These are phyloP conservation scores for Nipponacmea schrenckii DNA, from an alignment of 2,888 invertebrate genomes.

Conservation along the genomic window DNA sequence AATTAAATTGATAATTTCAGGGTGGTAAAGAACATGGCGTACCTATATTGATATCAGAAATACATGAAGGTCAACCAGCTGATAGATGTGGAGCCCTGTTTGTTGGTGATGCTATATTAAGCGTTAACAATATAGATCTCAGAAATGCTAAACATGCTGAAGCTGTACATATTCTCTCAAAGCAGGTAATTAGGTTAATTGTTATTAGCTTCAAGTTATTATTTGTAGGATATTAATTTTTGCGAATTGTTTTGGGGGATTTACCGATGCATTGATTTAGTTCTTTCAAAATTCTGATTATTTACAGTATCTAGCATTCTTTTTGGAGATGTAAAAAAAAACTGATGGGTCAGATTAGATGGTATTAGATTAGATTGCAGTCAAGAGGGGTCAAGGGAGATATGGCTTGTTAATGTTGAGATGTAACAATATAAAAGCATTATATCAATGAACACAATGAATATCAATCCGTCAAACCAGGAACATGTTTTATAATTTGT, in stretches of 20 bases:
- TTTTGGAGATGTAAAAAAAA: too few species aligned
- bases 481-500: too few species aligned
- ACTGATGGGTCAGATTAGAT: too few species aligned
- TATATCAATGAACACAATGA: too few species aligned
- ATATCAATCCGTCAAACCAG: neutral
- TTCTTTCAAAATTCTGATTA: too few species aligned
- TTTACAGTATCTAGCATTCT: neutral
- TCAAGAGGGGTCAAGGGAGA: too few species aligned
- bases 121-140: constrained; percentile 82
- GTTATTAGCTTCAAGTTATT: too few species aligned
- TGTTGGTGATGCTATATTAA: constrained; percentile 86
- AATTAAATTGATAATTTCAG: constrained; percentile 68
- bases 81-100: constrained; percentile 79
- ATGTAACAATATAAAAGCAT: too few species aligned
- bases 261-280: too few species aligned
- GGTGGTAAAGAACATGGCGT: constrained; percentile 88
- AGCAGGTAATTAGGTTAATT: constrained; percentile 71
- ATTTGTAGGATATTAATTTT: neutral
- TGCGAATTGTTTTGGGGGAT: too few species aligned
- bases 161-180: constrained; percentile 82
- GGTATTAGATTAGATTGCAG: too few species aligned
- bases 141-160: constrained; percentile 83
- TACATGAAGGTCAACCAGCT: constrained; percentile 82
- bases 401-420: too few species aligned
- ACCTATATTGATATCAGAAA: constrained; percentile 85